These are phyloP conservation scores for Galleria mellonella DNA, from an alignment of 1,140 invertebrate species.

Conservation along the genomic window DNA sequence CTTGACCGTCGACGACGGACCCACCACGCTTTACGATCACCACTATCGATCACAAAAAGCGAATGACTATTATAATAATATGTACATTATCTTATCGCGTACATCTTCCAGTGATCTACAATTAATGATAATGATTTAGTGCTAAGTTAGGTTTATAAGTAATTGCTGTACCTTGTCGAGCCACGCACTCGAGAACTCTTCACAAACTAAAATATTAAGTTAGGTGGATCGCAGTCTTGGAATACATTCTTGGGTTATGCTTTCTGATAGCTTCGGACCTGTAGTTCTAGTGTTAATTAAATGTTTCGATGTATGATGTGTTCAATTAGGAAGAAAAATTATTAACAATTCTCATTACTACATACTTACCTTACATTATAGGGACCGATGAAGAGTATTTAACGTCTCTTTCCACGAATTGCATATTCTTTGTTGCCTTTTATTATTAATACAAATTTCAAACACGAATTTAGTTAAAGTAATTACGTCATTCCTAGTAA, in stretches of 20 bases:
- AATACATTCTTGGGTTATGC: conserved; percentile 41
- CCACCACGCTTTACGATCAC: conserved; percentile 31
- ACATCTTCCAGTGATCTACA: conserved; percentile 70
- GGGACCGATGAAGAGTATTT: conserved; percentile 39
- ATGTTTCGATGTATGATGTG: conserved; percentile 67
- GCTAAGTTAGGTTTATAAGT: conserved; percentile 62
- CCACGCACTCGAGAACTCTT: conserved; percentile 47
- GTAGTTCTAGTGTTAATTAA: conserved; percentile 58
- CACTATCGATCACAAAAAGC: conserved; percentile 31
- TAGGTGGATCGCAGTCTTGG: conserved; percentile 39
- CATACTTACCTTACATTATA: conserved; percentile 29
- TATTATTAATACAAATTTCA: conserved; percentile 8
- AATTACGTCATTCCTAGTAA: conserved; percentile 14
- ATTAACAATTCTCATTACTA: conserved; percentile 54
- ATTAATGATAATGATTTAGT: conserved; percentile 58
- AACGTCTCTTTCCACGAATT: conserved; percentile 25
- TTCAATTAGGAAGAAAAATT: conserved; percentile 61
- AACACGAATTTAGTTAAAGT: conserved; percentile 16
- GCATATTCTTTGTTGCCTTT: conserved; percentile 47
- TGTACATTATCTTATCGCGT: conserved; percentile 57
- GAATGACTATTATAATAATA: conserved; percentile 34
- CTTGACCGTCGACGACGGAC: conserved; percentile 13
- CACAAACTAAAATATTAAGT: conserved; percentile 65
- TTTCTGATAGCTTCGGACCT: conserved; percentile 52
- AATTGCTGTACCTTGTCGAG: conserved; percentile 65